Evolutionary conservation across 2,113 vertebrate genomes (phyloP).

Genomic region (Ivindomyrus marchei): DNA sequence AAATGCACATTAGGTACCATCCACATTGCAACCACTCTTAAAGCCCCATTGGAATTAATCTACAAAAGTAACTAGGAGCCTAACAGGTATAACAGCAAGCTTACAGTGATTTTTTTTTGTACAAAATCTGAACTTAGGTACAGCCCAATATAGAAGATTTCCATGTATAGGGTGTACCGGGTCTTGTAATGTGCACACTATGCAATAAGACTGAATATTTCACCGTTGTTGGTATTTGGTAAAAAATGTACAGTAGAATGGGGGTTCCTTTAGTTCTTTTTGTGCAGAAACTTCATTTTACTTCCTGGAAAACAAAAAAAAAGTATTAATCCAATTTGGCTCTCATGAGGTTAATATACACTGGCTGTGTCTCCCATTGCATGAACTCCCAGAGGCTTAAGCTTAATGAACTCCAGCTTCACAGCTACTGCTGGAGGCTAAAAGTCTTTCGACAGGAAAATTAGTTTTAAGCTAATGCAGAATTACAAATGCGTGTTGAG

Average conservation of each 20-base stretch:
- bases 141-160: neutral
- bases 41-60: conserved; percentile 54
- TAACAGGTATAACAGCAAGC: conserved; percentile 20
- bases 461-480: neutral
- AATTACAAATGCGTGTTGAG: neutral
- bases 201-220: conserved; percentile 5
- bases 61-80: conserved; percentile 69
- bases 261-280: conserved; percentile 66
- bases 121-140: conserved; percentile 7
- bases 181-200: conserved; percentile 14
- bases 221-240: conserved; percentile 7
- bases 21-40: conserved; percentile 53
- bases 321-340: neutral
- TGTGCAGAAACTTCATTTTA: conserved; percentile 81
- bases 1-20: conserved; percentile 56
- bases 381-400: neutral
- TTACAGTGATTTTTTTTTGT: conserved; percentile 9
- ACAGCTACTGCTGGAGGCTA: neutral
- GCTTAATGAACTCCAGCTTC: neutral
- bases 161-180: neutral
- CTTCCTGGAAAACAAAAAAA: conserved; percentile 54
- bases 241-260: conserved; percentile 19
- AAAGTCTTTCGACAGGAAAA: neutral
- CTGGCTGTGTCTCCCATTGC: neutral
- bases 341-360: neutral